Conservation (phyloP, 2,113 vertebrate species). For the Chelonoidis abingdonii region DNA sequence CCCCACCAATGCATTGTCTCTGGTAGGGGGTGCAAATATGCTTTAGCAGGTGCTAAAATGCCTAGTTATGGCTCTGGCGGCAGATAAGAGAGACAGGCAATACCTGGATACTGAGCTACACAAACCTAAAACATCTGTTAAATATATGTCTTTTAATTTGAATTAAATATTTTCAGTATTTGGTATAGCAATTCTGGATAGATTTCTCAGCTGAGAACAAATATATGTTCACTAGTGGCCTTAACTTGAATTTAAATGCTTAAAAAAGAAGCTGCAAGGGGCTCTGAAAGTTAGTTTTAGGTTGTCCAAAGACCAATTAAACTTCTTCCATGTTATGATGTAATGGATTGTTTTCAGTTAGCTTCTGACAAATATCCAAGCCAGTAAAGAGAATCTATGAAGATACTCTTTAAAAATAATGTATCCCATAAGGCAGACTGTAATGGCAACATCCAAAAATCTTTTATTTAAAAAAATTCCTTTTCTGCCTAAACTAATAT, state of each 20-base stretch:
- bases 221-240: background rate
- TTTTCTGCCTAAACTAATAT: background rate
- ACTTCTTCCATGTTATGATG: background rate
- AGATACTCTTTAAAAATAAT: background rate
- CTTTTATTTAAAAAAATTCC: background rate
- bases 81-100: background rate
- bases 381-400: conserved; percentile 1
- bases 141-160: background rate
- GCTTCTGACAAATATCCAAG: background rate
- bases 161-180: background rate
- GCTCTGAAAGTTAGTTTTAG: background rate
- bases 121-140: background rate
- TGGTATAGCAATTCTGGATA: background rate
- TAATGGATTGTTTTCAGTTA: background rate
- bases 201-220: background rate
- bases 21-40: too few species aligned
- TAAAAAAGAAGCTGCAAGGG: background rate
- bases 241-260: background rate
- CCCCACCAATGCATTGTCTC: background rate
- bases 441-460: background rate
- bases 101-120: background rate
- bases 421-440: background rate
- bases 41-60: background rate
- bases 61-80: background rate
- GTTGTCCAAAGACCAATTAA: conserved; percentile 27